phyloP scores from a whole-genome alignment of 2,797 vertebrate species.

The Coregonus suidteri region DNA sequence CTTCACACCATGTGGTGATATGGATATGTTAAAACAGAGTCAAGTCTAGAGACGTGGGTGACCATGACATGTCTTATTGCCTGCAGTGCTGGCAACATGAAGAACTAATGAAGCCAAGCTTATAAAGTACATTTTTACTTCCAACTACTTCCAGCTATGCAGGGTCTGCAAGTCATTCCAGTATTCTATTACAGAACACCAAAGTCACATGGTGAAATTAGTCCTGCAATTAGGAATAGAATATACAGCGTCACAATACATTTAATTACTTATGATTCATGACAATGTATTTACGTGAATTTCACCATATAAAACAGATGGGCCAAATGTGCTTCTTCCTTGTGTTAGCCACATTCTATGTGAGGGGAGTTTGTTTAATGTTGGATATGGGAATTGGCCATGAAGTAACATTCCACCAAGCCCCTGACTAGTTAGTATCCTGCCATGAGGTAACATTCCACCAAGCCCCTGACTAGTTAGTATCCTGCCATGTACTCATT shows the following conservation, averaged over 20 bases:
- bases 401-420: conserved; percentile 47
- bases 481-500: conserved; percentile 22
- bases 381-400: conserved; percentile 16
- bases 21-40: neutral
- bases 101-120: neutral
- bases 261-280: conserved; percentile 18
- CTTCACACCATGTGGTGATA: neutral
- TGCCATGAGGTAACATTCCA: conserved; percentile 46
- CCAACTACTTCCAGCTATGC: neutral
- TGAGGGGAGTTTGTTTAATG: conserved; percentile 42
- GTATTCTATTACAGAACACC: neutral
- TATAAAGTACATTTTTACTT: neutral
- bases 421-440: conserved; percentile 38
- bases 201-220: neutral
- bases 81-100: neutral
- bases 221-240: neutral
- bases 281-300: conserved; percentile 45
- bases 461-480: conserved; percentile 47
- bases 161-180: neutral
- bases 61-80: neutral
- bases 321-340: conserved; percentile 36
- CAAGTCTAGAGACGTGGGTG: neutral
- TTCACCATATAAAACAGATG: conserved; percentile 14
- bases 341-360: conserved; percentile 35
- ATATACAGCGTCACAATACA: too few species aligned